Conservation (phyloP, 37 sponge, comb jelly and placozoan species). For the Halisarca cf. caerulea region DNA sequence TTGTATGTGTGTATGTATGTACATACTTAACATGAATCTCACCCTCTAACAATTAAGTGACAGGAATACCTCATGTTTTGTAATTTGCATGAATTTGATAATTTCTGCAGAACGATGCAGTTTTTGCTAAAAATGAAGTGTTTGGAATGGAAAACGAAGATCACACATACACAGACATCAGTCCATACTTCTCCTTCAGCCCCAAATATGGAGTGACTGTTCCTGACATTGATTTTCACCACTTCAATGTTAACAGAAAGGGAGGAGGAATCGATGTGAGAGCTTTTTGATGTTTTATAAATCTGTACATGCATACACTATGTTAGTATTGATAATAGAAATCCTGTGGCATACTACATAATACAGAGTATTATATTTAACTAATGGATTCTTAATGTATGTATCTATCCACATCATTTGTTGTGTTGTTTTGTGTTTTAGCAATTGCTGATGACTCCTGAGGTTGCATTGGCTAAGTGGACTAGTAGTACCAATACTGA, state of each 20-base stretch:
- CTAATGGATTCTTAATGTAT: not conserved
- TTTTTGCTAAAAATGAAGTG: not conserved
- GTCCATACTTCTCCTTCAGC: conserved; percentile 6
- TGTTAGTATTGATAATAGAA: too few relatives aligned
- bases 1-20: too few relatives aligned
- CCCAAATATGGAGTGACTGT: conserved; percentile 43
- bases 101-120: too few relatives aligned
- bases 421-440: not conserved
- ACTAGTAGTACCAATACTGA: too few relatives aligned
- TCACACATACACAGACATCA: not conserved
- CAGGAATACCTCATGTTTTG: too few relatives aligned
- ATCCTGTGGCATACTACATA: not conserved
- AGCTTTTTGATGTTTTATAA: too few relatives aligned
- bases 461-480: too few relatives aligned
- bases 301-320: too few relatives aligned
- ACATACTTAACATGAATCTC: too few relatives aligned
- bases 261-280: not conserved
- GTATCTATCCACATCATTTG: not conserved
- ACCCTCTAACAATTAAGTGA: too few relatives aligned
- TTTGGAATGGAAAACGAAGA: not conserved
- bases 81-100: too few relatives aligned
- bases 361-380: not conserved
- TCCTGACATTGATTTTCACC: conserved; percentile 27
- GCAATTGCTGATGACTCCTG: too few relatives aligned
- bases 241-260: conserved; percentile 26